phyloP scores from a whole-genome alignment of 2,797 vertebrate genomes.

The Myotis planiceps region DNA sequence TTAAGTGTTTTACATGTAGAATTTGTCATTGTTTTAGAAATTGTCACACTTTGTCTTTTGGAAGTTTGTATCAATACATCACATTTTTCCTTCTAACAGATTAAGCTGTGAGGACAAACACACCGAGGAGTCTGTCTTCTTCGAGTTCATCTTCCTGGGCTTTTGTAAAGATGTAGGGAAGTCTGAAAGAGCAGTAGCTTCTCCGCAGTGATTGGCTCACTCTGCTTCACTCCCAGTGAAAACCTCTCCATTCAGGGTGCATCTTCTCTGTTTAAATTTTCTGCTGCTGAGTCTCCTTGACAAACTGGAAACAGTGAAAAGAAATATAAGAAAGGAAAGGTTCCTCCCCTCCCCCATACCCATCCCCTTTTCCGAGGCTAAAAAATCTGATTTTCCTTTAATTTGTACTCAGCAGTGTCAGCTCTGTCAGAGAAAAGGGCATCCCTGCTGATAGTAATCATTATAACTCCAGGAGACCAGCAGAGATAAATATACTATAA shows the following conservation, averaged over 20 bases:
- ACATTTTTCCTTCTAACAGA: background rate
- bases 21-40: background rate
- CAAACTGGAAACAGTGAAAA: conserved; percentile 9
- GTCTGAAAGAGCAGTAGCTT: background rate
- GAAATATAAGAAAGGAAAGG: background rate
- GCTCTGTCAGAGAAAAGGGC: conserved; percentile 73
- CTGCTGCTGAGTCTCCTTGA: background rate
- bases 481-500: conserved; percentile 78
- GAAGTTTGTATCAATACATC: background rate
- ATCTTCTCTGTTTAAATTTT: background rate
- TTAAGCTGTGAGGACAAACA: background rate
- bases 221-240: background rate
- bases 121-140: background rate
- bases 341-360: background rate
- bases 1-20: background rate
- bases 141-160: background rate
- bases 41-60: background rate
- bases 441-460: conserved; percentile 79
- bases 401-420: conserved; percentile 78
- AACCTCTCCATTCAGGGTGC: background rate
- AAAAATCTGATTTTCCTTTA: conserved; percentile 79
- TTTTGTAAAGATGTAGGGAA: background rate
- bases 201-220: background rate
- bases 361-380: conserved; percentile 40
- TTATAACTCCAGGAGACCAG: conserved; percentile 78